Evolutionary conservation across 2,888 invertebrate species (phyloP).

Genomic region (Cancer borealis): DNA sequence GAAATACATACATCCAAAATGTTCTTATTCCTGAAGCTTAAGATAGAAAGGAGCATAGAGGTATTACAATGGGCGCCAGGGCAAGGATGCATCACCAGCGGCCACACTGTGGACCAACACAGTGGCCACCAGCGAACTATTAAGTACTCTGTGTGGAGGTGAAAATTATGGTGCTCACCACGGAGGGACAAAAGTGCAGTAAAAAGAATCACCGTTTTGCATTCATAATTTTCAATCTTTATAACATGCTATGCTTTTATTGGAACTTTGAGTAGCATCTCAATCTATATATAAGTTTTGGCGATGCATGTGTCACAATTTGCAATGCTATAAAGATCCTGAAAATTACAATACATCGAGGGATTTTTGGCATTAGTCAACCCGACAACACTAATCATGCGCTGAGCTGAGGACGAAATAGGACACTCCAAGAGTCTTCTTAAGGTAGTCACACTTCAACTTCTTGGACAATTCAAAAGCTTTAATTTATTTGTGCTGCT

Average conservation of each 20-base stretch:
- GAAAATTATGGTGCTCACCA: conserved; percentile 18
- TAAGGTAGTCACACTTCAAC: conserved; percentile 37
- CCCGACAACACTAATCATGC: conserved; percentile 31
- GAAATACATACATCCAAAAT: background rate
- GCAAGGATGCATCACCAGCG: background rate
- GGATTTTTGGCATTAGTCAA: conserved; percentile 27
- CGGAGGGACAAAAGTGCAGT: conserved; percentile 34
- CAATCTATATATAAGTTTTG: background rate
- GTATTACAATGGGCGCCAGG: background rate
- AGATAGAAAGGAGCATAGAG: background rate
- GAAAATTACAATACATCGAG: background rate
- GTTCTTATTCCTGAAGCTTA: background rate
- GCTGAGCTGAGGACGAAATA: conserved; percentile 45
- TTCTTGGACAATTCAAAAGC: background rate
- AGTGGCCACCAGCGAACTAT: background rate
- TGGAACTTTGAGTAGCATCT: background rate
- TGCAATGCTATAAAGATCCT: background rate
- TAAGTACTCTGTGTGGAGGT: conserved; percentile 40
- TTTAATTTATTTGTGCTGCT: background rate
- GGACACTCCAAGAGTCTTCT: background rate
- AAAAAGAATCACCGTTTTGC: background rate
- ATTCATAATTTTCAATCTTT: background rate
- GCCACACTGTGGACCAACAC: background rate
- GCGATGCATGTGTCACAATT: background rate
- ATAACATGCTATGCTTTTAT: background rate